A percentile compares a stretch with the other conserved stretches of the same genome.
phyloP scores from a whole-genome alignment of 2,888 invertebrate species.

The Heliconius erato region DNA sequence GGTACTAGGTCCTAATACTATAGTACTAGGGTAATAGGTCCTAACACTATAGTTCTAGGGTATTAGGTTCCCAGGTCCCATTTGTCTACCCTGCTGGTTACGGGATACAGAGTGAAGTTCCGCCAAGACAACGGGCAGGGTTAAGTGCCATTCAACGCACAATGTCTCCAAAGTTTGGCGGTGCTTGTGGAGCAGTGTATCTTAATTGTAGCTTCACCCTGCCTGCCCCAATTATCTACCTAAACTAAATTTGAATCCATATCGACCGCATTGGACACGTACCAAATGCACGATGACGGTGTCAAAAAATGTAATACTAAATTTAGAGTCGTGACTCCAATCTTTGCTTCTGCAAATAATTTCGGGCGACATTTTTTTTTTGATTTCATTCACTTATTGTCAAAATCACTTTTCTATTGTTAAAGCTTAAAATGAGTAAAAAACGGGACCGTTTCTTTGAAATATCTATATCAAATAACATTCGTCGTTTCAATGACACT shows the following conservation, averaged over 20 bases:
- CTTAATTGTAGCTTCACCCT: background rate
- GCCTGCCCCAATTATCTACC: background rate
- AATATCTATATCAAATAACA: slow-evolving; percentile 11
- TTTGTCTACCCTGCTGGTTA: no score
- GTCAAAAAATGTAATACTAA: background rate
- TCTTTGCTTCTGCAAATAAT: slow-evolving; percentile 4
- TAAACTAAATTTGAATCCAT: background rate
- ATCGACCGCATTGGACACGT: background rate
- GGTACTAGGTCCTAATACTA: no score
- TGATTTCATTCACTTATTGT: background rate
- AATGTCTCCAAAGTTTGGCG: no score
- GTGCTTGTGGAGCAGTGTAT: background rate
- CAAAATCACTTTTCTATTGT: slow-evolving; percentile 21
- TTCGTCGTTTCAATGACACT: background rate
- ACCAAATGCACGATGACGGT: background rate
- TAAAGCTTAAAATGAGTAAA: background rate
- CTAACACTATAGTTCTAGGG: no score
- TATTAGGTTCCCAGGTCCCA: no score
- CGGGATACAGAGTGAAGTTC: no score
- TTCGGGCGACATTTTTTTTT: background rate
- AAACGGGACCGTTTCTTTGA: background rate
- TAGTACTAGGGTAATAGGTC: no score
- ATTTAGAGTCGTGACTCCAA: slow-evolving; percentile 18
- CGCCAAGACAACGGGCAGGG: no score
- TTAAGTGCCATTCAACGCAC: no score